Base-by-base conservation (phyloP, 2,888 invertebrate species). In the Tyria jacobaeae region DNA sequence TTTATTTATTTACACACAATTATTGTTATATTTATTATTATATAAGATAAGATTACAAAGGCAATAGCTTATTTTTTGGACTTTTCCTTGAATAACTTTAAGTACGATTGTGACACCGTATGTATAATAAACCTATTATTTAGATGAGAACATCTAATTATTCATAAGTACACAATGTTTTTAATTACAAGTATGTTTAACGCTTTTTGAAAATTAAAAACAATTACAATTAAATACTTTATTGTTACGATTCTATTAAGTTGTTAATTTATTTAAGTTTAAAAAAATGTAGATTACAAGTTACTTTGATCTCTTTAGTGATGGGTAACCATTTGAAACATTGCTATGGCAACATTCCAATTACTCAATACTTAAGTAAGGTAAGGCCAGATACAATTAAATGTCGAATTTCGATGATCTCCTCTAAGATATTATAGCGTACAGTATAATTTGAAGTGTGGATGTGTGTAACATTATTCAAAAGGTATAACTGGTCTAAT, bases 381-480 rank as follows among this genome's bases (percentile, higher is more conserved):
- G 9, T 66, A 65, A 57, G 67, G 66, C 65, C 68, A 60, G 68
- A 75, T 66, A 64, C 64, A 73, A 76, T 74, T 70, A 70, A 67
- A 73, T 68, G 66, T 75, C 74, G 77, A 79, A 79, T 84, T 83
- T 79, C 76, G 65, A 80, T 78, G 81, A 84, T 86, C 82, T 86
- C 84, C 80, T 56, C n/a, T 69, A 75, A 73, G 69, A 70, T 73
- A 72, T 78, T 81, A 79, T 81, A 82, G 79, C 71, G 66, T 85
- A 83, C 82, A 83, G 80, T 87, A 60, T 63, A 86, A 85, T 84
- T 81, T 78, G 74, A 80, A 70, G 86, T 86, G 86, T 89, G 89
- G 78, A 87, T 87, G 85, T 85, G 78, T 74, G 79, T 81, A 79
- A 71, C 73, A 80, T 78, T 78, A 77, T 17, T 73, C 67, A 60